Base-by-base conservation (phyloP, 2,888 invertebrate species). In the Dryocosmus kuriphilus region DNA sequence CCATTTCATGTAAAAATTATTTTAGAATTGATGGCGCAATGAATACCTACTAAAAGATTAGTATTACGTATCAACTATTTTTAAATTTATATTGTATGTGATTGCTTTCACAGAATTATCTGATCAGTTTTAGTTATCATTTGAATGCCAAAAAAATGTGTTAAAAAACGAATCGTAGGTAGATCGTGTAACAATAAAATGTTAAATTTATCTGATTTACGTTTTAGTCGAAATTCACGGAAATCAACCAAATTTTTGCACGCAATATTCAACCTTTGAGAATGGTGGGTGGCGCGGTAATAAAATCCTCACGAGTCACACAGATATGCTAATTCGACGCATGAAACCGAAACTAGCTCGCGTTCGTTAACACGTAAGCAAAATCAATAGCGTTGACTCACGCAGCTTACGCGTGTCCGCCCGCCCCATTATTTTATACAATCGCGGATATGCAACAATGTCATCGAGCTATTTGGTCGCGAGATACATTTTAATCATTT, bases 401-500 rank as follows among this genome's bases (percentile, higher is more conserved):
- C 63, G 22, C 63, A 38, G 38, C 35, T 38, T 22, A 63, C 65
- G 60, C 67, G 35, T 57, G 32, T 60, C 75, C 24, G 16, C 41
- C 38, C 27, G 24, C 71, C 57, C 60, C 35, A 38, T 19, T 75
- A 24, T 75, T 75, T 38, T 38, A 63, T 63, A 35, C 38, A 63
- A 63, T 63, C 35, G 35, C 62, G 32, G 35, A 63, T 63, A n/a
- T 63, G 62, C 35, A 63, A 63, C 62, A 63, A 35, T 63, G 35
- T 63, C 35, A 63, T 63, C 35, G 62, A 63, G 35, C 62, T 35
- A 35, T 63, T 63, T 32, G 27, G 62, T 75, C 6, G 22, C 7
- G 30, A 60, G 60, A 60, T 61, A 38, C 60, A 74, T 27, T 61
- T 75, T 61, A 75, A 75, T 75, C 63, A 35, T 27, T 63, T 11